phyloP scores from a whole-genome alignment of 2,888 invertebrate species.

The Drosophila falleni region DNA sequence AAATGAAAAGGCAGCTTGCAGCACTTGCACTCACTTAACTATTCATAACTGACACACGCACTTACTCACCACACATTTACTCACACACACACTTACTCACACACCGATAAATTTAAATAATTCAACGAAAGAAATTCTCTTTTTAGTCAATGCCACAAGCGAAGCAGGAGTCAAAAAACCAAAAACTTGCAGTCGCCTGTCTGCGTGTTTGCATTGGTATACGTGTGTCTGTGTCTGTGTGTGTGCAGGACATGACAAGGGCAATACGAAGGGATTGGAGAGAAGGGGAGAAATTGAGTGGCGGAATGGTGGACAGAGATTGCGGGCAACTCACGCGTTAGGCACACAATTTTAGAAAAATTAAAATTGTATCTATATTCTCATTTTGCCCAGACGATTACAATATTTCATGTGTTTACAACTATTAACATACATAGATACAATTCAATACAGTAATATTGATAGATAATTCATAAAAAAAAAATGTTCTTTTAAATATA shows the following conservation, averaged over 20 bases:
- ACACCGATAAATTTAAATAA: constrained; percentile 65
- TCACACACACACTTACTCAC: constrained; percentile 3
- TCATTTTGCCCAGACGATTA: not conserved
- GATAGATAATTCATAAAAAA: not conserved
- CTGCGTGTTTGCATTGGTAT: constrained; percentile 5
- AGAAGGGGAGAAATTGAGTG: not conserved
- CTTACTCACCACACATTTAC: constrained; percentile 5
- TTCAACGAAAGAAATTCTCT: constrained; percentile 65
- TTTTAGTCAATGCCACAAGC: constrained; percentile 52
- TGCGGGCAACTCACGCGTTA: constrained; percentile 43
- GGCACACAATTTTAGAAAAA: constrained; percentile 67
- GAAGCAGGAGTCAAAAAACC: constrained; percentile 59
- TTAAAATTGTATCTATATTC: constrained; percentile 64
- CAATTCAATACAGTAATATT: not conserved
- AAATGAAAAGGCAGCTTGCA: constrained; percentile 43
- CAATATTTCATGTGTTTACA: not conserved
- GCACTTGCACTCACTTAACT: constrained; percentile 68
- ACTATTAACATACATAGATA: too few relatives aligned
- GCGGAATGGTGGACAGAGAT: constrained; percentile 17
- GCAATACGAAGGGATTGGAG: constrained; percentile 15
- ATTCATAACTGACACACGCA: constrained; percentile 68
- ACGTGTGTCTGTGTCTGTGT: constrained; percentile 6
- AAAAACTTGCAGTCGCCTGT: constrained; percentile 59
- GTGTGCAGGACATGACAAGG: constrained; percentile 31
- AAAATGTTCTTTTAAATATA: not conserved